A percentile compares a stretch with the other conserved stretches of the same genome.
These are phyloP conservation scores for Gymnocypris eckloni DNA, from an alignment of 2,797 vertebrate genomes.

Conservation along the genomic window DNA sequence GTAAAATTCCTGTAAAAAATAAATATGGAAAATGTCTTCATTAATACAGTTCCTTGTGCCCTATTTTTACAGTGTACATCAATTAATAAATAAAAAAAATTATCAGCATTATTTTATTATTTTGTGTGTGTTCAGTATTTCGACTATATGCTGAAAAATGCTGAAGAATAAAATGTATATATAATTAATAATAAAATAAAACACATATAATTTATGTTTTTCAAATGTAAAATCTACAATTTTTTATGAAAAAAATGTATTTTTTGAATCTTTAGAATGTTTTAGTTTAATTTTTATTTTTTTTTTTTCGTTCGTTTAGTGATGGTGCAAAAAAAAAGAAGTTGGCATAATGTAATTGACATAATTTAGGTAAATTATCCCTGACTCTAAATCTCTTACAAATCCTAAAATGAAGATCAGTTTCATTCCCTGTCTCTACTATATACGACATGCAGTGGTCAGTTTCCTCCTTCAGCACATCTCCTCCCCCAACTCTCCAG, in stretches of 20 bases:
- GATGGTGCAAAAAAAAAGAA: not conserved
- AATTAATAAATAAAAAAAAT: no score
- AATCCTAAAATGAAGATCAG: not conserved
- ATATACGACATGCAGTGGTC: not conserved
- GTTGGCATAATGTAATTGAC: not conserved
- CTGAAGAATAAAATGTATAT: not conserved
- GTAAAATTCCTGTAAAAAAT: no score
- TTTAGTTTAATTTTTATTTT: not conserved
- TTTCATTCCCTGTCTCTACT: not conserved
- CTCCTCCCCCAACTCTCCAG: not conserved
- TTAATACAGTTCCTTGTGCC: not conserved
- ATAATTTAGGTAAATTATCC: not conserved
- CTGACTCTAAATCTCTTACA: not conserved
- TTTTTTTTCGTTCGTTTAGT: not conserved
- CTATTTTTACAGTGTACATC: not conserved
- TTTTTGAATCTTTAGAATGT: no score
- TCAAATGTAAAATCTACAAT: no score
- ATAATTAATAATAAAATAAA: no score
- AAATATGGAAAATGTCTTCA: not conserved
- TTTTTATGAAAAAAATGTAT: no score
- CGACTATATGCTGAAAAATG: no score
- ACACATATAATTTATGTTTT: no score
- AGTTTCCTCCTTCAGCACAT: not conserved
- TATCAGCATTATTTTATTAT: not conserved
- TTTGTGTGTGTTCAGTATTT: not conserved